Evolutionary conservation across 2,888 invertebrate genomes (phyloP).

Genomic region (Chloroclysta siterata): DNA sequence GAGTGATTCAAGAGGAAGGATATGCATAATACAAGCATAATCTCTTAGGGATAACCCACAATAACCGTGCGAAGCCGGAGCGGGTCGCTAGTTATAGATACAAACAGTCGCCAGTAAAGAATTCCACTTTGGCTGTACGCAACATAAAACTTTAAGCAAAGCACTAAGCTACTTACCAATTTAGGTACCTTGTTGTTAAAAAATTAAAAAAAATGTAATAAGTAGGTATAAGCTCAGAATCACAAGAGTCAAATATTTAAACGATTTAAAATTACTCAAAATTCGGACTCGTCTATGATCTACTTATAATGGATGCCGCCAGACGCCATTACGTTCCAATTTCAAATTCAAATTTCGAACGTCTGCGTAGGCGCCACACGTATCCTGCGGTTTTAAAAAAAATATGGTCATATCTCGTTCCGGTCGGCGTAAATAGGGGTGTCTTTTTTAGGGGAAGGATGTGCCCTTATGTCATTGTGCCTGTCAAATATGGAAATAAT

Average conservation of each 20-base stretch:
- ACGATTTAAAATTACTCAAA: slow-evolving; percentile 60
- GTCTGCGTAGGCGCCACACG: slow-evolving; percentile 55
- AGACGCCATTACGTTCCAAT: slow-evolving; percentile 63
- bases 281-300: slow-evolving; percentile 57
- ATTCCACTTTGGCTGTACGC: no score
- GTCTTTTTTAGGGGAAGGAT: slow-evolving; percentile 45
- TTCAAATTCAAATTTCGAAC: slow-evolving; percentile 62
- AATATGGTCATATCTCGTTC: slow-evolving; percentile 60
- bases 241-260: slow-evolving; percentile 50
- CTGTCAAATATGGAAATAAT: slow-evolving; percentile 41
- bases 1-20: no score
- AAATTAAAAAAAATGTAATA: slow-evolving; percentile 1
- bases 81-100: no score
- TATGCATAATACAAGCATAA: no score
- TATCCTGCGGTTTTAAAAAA: slow-evolving; percentile 53
- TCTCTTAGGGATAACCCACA: no score
- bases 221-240: slow-evolving; percentile 4
- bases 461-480: slow-evolving; percentile 36
- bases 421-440: slow-evolving; percentile 53
- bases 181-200: no score
- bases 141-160: no score
- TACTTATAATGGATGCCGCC: slow-evolving; percentile 66
- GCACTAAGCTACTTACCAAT: no score
- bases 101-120: no score
- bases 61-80: no score